These are phyloP conservation scores for Chaunax sp. DNA, from an alignment of 2,797 vertebrate genomes.

Conservation along the genomic window DNA sequence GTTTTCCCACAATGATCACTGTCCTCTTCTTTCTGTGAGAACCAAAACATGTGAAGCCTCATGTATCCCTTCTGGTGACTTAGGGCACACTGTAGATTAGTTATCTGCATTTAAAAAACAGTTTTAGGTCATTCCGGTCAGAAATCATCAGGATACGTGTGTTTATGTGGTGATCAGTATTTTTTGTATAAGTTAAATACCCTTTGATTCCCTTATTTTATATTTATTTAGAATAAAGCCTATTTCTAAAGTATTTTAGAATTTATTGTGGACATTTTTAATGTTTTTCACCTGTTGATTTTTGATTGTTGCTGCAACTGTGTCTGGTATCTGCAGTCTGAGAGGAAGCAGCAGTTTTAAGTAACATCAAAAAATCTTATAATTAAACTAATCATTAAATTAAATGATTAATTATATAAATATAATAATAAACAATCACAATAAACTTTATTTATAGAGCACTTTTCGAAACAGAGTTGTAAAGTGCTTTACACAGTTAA, in stretches of 20 bases:
- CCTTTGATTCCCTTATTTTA: too few species aligned
- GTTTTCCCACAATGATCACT: conserved; percentile 33
- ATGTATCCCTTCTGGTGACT: not conserved
- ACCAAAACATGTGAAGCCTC: conserved; percentile 15
- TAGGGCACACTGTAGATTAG: not conserved
- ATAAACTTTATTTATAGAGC: too few species aligned
- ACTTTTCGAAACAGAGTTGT: too few species aligned
- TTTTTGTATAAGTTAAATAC: too few species aligned
- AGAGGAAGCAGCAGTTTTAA: conserved; percentile 7
- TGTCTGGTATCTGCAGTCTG: conserved; percentile 4
- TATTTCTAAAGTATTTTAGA: not conserved
- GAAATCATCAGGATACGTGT: not conserved
- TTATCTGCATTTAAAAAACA: not conserved
- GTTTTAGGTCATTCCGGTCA: not conserved
- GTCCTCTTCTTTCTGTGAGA: conserved; percentile 44
- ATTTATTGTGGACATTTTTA: not conserved
- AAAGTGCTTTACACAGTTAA: too few species aligned
- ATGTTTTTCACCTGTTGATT: not conserved
- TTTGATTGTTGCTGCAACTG: not conserved
- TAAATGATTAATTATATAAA: too few species aligned
- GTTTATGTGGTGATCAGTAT: not conserved
- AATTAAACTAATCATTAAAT: too few species aligned
- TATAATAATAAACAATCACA: too few species aligned
- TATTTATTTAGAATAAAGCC: not conserved
- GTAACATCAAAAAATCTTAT: not conserved